phyloP scores from a whole-genome alignment of 2,113 vertebrate species.

The Empidonax alnorum region DNA sequence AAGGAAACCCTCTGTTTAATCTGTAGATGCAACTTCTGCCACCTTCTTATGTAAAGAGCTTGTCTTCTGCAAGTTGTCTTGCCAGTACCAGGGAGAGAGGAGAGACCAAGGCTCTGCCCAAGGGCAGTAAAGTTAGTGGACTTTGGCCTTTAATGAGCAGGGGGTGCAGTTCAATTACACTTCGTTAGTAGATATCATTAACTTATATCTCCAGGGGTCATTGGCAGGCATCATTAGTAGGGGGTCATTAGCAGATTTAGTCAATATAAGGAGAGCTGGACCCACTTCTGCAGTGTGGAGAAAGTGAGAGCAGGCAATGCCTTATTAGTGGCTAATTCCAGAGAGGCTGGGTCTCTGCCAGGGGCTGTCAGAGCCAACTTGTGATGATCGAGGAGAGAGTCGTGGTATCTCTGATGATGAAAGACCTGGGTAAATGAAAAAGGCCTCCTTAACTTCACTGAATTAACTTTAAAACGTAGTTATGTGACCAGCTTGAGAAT shows the following conservation, averaged over 20 bases:
- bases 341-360: not conserved
- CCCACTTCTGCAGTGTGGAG: not conserved
- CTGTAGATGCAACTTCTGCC: not conserved
- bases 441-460: not conserved
- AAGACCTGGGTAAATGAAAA: not conserved
- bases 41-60: not conserved
- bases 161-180: slow-evolving; percentile 30
- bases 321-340: slow-evolving; percentile 13
- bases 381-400: not conserved
- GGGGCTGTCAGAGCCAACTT: not conserved
- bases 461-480: not conserved
- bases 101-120: accelerated
- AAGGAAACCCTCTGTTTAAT: not conserved
- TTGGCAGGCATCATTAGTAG: slow-evolving; percentile 40
- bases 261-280: not conserved
- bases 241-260: slow-evolving; percentile 29
- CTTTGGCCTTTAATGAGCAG: slow-evolving; percentile 35
- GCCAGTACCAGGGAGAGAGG: not conserved
- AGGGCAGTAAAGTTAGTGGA: not conserved
- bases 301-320: not conserved
- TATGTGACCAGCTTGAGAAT: not conserved
- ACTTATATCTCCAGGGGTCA: slow-evolving; percentile 17
- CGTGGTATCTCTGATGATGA: not conserved
- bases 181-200: slow-evolving; percentile 36
- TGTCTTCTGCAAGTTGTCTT: not conserved